phyloP scores from a whole-genome alignment of 1,140 invertebrate species.

The Drosophila suzukii region DNA sequence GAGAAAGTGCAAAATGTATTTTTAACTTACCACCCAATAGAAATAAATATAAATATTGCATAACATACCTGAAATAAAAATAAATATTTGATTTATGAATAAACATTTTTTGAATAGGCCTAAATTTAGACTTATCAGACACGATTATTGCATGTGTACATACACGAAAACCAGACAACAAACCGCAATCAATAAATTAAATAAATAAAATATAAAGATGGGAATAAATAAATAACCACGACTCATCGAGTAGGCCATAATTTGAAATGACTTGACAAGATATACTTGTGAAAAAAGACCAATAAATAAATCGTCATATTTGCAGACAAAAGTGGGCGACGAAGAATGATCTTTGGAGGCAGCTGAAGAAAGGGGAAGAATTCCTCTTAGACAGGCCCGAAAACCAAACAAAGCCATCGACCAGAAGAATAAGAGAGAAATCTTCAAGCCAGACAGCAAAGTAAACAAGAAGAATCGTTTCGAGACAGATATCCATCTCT shows the following conservation, averaged over 20 bases:
- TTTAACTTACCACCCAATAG: neutral
- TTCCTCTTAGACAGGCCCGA: constrained; percentile 11
- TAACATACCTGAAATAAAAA: constrained; percentile 4
- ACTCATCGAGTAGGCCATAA: constrained; percentile 53
- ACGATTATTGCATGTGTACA: constrained; percentile 1
- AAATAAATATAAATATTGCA: neutral
- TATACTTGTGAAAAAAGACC: constrained; percentile 34
- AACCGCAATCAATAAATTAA: constrained; percentile 10
- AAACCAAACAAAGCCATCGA: constrained; percentile 22
- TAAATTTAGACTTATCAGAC: constrained; percentile 15
- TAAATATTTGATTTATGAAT: neutral
- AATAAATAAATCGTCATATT: constrained; percentile 24
- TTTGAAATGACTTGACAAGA: constrained; percentile 55
- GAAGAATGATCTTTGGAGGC: constrained; percentile 5
- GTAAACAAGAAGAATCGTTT: constrained; percentile 42
- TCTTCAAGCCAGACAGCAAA: constrained; percentile 43
- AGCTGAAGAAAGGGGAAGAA: constrained; percentile 20
- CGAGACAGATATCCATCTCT: constrained; percentile 12
- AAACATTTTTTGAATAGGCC: constrained; percentile 32
- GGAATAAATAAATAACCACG: constrained; percentile 45
- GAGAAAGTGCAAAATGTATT: neutral
- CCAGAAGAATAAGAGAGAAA: constrained; percentile 25
- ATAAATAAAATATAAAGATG: constrained; percentile 12
- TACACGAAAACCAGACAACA: constrained; percentile 25
- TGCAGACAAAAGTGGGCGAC: constrained; percentile 34